A percentile compares a stretch with the other conserved stretches of the same genome.
phyloP scores from a whole-genome alignment of 2,797 vertebrate genomes.

The Sebastes taczanowskii region DNA sequence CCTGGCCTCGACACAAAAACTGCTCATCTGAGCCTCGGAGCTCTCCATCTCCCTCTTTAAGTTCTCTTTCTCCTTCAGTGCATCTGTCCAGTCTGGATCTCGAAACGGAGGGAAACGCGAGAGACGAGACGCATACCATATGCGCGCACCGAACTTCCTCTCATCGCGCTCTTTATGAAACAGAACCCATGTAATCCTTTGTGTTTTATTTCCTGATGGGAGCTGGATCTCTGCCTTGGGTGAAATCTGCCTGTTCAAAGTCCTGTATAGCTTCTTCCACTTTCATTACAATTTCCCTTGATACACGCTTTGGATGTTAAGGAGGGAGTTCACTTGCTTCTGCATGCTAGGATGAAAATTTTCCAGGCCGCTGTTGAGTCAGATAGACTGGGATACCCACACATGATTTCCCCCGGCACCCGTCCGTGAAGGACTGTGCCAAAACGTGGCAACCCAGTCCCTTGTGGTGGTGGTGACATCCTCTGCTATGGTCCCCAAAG shows the following conservation, averaged over 20 bases:
- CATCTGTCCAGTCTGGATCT: constrained; percentile 36
- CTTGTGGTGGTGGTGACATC: background rate
- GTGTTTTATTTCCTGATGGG: constrained; percentile 29
- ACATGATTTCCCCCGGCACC: constrained; percentile 39
- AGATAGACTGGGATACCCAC: background rate
- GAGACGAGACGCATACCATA: constrained; percentile 2
- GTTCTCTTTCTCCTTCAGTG: constrained; percentile 10
- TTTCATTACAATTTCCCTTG: constrained; percentile 35
- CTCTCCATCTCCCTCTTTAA: constrained; percentile 12
- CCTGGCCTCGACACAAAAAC: constrained; percentile 63
- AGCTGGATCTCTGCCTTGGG: constrained; percentile 28
- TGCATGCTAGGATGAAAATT: background rate
- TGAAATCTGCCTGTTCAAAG: constrained; percentile 23
- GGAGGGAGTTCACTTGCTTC: constrained; percentile 1
- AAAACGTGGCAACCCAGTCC: constrained; percentile 6
- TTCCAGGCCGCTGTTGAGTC: constrained; percentile 8
- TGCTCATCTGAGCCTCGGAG: constrained; percentile 54
- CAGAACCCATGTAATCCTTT: constrained; percentile 28
- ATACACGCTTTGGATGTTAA: constrained; percentile 29
- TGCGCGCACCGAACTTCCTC: background rate
- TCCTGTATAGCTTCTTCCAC: background rate
- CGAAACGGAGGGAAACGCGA: background rate
- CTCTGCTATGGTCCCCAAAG: background rate
- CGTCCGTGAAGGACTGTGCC: background rate
- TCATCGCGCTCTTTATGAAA: constrained; percentile 28